Base-by-base conservation (phyloP, 2,888 invertebrate genomes). In the Dascillus cervinus region DNA sequence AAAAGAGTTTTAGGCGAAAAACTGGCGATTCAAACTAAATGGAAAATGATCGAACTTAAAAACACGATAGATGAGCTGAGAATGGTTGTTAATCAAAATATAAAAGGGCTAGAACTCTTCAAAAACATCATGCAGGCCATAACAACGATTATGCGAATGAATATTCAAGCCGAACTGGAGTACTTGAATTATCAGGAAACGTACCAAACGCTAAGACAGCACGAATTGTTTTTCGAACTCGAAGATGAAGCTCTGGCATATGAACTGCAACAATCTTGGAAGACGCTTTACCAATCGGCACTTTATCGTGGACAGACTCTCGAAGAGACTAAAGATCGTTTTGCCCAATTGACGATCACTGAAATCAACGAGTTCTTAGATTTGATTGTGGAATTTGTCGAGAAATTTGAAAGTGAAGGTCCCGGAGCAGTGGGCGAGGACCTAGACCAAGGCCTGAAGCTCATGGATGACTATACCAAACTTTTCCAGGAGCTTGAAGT, bases 121-220 rank as follows among this genome's bases (percentile, higher is more conserved):
- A 91, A 89, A 60, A 66, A 77, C 36, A 84, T 92, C 2, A 82
- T 92, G 79, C 80, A 81, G 42, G 82, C 88, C 0, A 89, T 94
- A 37, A 67, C 79, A 0, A 73, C 72, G 19, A 78, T 92, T 23
- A 79, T 83, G 51, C 74, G 77, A 31, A 75, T 77, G 59, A 83
- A 88, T 1, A 70, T 90, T 28, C 78, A 82, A 2, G 78, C 83
- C 0, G 91, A 92, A 60, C 72, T 83, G 25, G 76, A 75, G 49
- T 88, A 82, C 50, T 68, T 72, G 20, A 77, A 77, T 43, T 79
- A 81, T 64, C 77, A 85, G 60, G 86, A 90, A 60, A 77, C 80
- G 25, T 92, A 87, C 55, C 70, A 76, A 23, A 79, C 84, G 47
- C 67, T 92, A 10, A 66, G 69, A 27, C 75, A 80, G 44, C 87